A percentile compares a stretch with the other conserved stretches of the same genome.
Conservation (phyloP, 2,113 vertebrate species). For the Poecilia latipinna region DNA sequence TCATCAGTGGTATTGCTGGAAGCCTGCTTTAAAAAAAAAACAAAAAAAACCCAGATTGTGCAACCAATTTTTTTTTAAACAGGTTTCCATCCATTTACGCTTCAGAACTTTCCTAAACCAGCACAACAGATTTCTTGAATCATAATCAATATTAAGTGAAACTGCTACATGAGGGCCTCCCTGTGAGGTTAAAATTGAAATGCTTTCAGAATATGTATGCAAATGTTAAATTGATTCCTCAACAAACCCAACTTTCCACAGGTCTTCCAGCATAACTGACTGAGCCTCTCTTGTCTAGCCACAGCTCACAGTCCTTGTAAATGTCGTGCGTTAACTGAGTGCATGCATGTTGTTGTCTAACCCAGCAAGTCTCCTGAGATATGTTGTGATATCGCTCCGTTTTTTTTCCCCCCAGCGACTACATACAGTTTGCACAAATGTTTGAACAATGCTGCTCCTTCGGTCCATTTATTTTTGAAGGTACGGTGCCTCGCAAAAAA, state of each 20-base stretch:
- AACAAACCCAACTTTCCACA: not conserved
- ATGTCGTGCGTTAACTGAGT: not conserved
- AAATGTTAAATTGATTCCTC: not conserved
- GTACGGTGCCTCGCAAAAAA: not conserved
- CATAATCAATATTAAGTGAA: not conserved
- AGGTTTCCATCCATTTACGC: not conserved
- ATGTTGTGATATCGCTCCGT: slow-evolving; percentile 1
- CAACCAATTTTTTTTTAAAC: not conserved
- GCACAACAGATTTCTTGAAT: not conserved
- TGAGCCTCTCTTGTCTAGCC: not conserved
- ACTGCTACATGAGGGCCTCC: not conserved
- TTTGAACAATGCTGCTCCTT: not conserved
- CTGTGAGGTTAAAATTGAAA: not conserved
- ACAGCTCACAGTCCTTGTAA: not conserved
- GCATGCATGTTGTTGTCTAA: not conserved
- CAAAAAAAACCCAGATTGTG: not conserved
- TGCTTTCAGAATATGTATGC: not conserved
- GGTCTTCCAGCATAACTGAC: not conserved
- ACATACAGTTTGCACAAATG: not conserved
- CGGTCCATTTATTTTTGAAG: not conserved
- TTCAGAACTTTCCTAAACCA: not conserved
- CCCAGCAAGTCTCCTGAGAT: slow-evolving; percentile 1
- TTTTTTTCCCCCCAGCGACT: not conserved
- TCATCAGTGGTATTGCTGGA: not conserved
- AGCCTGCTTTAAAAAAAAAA: not conserved